Base-by-base conservation (phyloP, 2,113 vertebrate genomes). In the Corythaixoides concolor region DNA sequence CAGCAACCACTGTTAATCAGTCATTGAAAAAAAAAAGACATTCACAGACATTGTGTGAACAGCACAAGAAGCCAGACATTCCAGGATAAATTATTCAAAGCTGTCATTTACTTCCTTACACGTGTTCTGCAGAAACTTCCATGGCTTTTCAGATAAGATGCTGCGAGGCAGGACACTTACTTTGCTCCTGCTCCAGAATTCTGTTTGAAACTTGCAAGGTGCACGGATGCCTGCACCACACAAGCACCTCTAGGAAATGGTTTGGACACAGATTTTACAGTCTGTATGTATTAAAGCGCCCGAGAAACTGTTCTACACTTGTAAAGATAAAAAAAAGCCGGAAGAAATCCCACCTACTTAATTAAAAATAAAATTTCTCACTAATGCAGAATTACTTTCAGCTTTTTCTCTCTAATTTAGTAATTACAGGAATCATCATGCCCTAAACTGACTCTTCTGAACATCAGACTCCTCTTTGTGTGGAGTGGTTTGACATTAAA, bases 401-500 rank as follows among this genome's bases (percentile, higher is more conserved):
- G 9, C 17, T 79, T 85, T 64, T 74, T 15, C 55, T 63, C 60
- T 82, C 74, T 82, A 62, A 63, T 74, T 88, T 80, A 87, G 66
- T 55, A 73, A 91, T 88, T 87, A 30, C 49, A 87, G 67, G 79
- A 97, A 67, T 77, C 43, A 67, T 83, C 77, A 78, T 0, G 0
- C 72, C 70, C 74, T 68, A 56, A 79, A 63, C 16, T 14, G 74
- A 63, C 62, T 94, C 72, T 47, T 88, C 56, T 53, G 59, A 94
- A 56, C 56, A 81, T 73, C 67, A 89, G 74, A 76, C 47, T 94
- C 75, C 82, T 90, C 58, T 16, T 56, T 81, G 80, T 66, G 74
- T 83, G 45, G 58, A 56, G 43, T 35, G 23, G 32, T 82, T 79
- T 95, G 87, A 91, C 92, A 95, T 87, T 91, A 92, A 94, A 94